These are phyloP conservation scores for Philonicus albiceps DNA, from an alignment of 2,888 invertebrate genomes.

Conservation along the genomic window DNA sequence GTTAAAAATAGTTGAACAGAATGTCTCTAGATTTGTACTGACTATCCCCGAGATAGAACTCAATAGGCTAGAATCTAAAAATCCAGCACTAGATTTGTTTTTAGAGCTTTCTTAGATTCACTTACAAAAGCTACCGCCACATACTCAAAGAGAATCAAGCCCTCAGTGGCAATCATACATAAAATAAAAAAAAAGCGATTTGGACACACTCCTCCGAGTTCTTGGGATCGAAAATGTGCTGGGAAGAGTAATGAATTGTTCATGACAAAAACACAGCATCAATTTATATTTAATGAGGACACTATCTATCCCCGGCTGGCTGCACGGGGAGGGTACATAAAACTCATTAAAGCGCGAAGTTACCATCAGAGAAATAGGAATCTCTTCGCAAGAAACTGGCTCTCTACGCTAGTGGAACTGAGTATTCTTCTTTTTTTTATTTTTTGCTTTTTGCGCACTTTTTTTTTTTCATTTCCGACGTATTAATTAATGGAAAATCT, in stretches of 20 bases:
- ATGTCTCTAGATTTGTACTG: too few relatives aligned
- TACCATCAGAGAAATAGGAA: neutral
- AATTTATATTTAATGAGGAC: conserved; percentile 29
- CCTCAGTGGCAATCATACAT: neutral
- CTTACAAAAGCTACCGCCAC: neutral
- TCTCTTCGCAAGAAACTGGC: neutral
- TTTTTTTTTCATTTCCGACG: neutral
- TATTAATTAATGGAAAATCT: conserved; percentile 13
- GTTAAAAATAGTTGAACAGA: too few relatives aligned
- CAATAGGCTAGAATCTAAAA: neutral
- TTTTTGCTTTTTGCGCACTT: neutral
- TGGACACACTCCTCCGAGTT: neutral
- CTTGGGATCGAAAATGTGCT: neutral
- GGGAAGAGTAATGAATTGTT: conserved; percentile 9
- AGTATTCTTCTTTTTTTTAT: neutral
- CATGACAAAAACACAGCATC: conserved; percentile 14
- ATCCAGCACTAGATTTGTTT: neutral
- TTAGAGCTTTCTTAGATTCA: neutral
- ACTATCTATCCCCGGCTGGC: neutral
- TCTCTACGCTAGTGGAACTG: neutral
- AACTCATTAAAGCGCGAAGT: conserved; percentile 14
- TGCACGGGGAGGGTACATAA: neutral
- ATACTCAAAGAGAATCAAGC: neutral
- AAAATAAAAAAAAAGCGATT: neutral
- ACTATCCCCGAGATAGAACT: too few relatives aligned